Evolutionary conservation across 2,888 invertebrate genomes (phyloP).

Genomic region (Cosmorhoe ocellata): DNA sequence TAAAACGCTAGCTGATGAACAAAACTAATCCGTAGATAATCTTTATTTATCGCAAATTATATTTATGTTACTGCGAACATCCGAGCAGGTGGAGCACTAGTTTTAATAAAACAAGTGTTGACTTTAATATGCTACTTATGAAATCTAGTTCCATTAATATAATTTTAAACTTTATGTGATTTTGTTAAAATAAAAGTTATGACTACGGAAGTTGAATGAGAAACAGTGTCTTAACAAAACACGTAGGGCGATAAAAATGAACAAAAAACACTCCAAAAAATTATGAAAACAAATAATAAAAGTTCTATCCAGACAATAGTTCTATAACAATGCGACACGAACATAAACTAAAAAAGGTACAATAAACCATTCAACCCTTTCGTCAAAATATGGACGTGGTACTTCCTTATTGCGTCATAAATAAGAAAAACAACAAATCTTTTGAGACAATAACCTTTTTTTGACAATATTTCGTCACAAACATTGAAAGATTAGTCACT

Average conservation of each 20-base stretch:
- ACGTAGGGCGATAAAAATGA: slow-evolving; percentile 33
- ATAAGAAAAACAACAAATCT: slow-evolving; percentile 61
- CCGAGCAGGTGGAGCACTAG: slow-evolving; percentile 8
- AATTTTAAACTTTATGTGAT: neutral
- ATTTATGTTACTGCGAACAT: slow-evolving; percentile 13
- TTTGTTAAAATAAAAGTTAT: neutral
- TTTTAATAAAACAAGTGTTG: slow-evolving; percentile 2
- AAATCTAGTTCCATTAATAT: neutral
- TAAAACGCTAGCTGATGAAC: neutral
- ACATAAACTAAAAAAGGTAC: slow-evolving; percentile 70
- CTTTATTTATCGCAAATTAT: slow-evolving; percentile 12
- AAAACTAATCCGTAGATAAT: slow-evolving; percentile 9
- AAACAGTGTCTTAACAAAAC: slow-evolving; percentile 33
- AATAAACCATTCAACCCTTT: slow-evolving; percentile 78
- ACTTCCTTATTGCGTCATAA: slow-evolving; percentile 80
- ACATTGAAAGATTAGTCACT: slow-evolving; percentile 16
- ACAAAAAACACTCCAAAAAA: slow-evolving; percentile 65
- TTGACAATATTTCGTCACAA: slow-evolving; percentile 17
- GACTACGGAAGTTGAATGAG: slow-evolving; percentile 24
- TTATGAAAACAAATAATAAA: slow-evolving; percentile 72
- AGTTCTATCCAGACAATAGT: slow-evolving; percentile 64
- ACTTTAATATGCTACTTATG: neutral
- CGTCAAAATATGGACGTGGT: slow-evolving; percentile 70
- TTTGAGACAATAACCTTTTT: slow-evolving; percentile 50
- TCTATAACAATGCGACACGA: slow-evolving; percentile 60